Evolutionary conservation across 2,888 invertebrate genomes (phyloP), one percentile per base, ranked within the genome.

Genomic region (Calameuta pallipes): DNA sequence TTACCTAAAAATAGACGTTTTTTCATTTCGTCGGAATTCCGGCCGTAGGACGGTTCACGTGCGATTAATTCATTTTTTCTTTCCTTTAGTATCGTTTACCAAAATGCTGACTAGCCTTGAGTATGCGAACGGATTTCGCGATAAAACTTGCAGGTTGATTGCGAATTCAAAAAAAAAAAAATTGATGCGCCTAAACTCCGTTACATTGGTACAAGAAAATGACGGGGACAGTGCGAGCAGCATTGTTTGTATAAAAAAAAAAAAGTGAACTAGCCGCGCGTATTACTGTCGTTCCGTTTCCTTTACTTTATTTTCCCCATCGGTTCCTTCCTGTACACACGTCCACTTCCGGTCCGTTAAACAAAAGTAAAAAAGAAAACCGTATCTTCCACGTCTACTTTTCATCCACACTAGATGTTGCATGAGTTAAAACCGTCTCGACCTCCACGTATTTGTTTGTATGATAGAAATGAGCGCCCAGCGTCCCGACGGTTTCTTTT

Each of bases 401-500:
- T 81, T 82, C 71, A 79, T 82, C 81, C 81, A 85, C 83, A 82
- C 84, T 89, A 87, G 85, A 85, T 88, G 88, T 90, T 89, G 90
- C 90, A 90, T 90, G 90, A 82, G 81, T 86, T 84, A 82, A 84
- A 80, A 82, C 82, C 80, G 83, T 78, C 74, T 80, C 34, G 37
- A 78, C n/a, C 75, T 86, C 89, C 90, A 87, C 89, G 89, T 89
- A 90, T 89, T 90, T 90, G 89, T 90, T 89, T 89, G 89, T 89
- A 85, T 84, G 84, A 76, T 75, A 82, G 81, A 79, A 83, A 83
- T 75, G 70, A 82, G 75, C 68, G 70, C 30, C 78, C 76, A 74
- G 71, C 71, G 71, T 56, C 56, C 56, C 56, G 56, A 56, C 56
- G 56, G 56, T 56, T 9, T 9, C 23, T 33, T 33, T 56, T 56